Conservation (phyloP, 1,140 invertebrate genomes). For the Teleogryllus occipitalis region DNA sequence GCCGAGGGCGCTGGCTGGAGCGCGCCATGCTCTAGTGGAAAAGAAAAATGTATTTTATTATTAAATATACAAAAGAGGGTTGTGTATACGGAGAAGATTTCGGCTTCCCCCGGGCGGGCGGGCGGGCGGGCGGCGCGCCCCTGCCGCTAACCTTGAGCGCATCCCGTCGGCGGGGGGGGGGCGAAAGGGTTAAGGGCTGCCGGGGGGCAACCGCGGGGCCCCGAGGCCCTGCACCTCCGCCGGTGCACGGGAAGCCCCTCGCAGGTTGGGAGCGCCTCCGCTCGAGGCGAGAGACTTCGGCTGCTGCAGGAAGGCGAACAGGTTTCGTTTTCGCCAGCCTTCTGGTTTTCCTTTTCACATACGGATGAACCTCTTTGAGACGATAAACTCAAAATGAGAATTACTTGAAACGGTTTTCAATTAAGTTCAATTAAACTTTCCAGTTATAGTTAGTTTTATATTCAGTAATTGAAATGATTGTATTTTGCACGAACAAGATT, state of each 20-base stretch:
- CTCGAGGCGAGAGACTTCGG: neutral
- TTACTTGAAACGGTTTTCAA: too few relatives aligned
- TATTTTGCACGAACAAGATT: too few relatives aligned
- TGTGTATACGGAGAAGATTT: constrained; percentile 9
- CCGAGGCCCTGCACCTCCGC: too few relatives aligned
- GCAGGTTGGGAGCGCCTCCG: neutral
- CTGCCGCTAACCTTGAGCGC: constrained; percentile 9
- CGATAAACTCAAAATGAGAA: too few relatives aligned
- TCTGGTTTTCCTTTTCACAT: neutral
- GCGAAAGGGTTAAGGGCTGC: neutral
- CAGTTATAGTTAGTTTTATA: too few relatives aligned
- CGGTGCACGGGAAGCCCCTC: neutral
- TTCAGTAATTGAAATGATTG: too few relatives aligned
- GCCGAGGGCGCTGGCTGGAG: constrained; percentile 38
- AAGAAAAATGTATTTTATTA: constrained; percentile 43
- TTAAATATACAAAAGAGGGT: constrained; percentile 34
- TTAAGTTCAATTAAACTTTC: too few relatives aligned
- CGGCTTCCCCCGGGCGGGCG: neutral
- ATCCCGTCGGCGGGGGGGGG: neutral
- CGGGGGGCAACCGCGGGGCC: too few relatives aligned
- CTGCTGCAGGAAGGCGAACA: neutral
- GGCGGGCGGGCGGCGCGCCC: neutral
- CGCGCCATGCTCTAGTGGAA: constrained; percentile 41
- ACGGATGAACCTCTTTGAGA: neutral
- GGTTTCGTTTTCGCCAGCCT: neutral